Conservation (phyloP, 2,113 vertebrate species). For the Puntigrus tetrazona region DNA sequence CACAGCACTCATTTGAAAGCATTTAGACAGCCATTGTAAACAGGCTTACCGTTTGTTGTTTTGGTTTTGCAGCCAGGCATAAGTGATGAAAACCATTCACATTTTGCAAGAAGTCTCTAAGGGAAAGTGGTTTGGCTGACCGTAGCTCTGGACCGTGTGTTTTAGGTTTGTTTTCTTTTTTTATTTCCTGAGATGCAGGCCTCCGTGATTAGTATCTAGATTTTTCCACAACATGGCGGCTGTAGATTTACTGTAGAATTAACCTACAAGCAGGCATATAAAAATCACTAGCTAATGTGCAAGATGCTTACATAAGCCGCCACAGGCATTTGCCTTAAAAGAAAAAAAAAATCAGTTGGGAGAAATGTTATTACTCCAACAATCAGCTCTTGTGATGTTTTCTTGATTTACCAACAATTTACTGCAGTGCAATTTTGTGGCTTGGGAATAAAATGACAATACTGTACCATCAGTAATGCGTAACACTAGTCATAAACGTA, state of each 20-base stretch:
- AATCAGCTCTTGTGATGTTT: not conserved
- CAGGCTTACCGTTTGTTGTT: not conserved
- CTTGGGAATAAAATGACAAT: not conserved
- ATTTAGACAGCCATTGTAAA: not conserved
- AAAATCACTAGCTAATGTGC: slow-evolving; percentile 23
- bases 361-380: slow-evolving; percentile 16
- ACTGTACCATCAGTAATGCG: not conserved
- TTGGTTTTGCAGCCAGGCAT: not conserved
- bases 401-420: slow-evolving; percentile 26
- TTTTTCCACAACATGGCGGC: not conserved
- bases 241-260: slow-evolving; percentile 35
- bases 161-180: not conserved
- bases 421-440: not conserved
- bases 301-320: slow-evolving; percentile 26
- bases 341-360: not conserved
- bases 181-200: not conserved
- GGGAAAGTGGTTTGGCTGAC: slow-evolving; percentile 28
- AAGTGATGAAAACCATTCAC: slow-evolving; percentile 17
- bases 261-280: slow-evolving; percentile 34
- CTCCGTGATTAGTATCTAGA: not conserved
- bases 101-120: slow-evolving; percentile 7
- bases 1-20: not conserved
- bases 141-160: not conserved
- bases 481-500: not conserved
- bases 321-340: slow-evolving; percentile 26